Evolutionary conservation across 1,140 invertebrate species (phyloP), one percentile per base, ranked within the genome.

Genomic region (Mizuhopecten yessoensis): DNA sequence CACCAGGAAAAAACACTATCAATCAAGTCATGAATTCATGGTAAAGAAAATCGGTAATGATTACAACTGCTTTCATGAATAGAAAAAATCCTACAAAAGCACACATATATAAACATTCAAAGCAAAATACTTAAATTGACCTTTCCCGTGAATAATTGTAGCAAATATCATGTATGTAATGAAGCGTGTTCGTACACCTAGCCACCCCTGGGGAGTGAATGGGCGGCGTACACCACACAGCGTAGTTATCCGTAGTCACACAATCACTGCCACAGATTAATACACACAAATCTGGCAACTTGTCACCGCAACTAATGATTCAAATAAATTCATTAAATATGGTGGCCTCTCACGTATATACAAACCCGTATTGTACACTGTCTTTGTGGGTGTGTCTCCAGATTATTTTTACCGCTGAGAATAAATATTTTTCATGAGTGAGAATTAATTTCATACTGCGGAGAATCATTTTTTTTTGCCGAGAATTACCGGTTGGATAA

Each of bases 1-100:
- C 57, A 75, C 57, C 57, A 75, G 57, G 57, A 3, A n/a, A 75
- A 75, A 75, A n/a, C 5, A 75, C 57, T 29, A 75, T 75, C 57
- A 75, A 75, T 75, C 57, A 75, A 75, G 57, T 75, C 57, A 29
- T 29, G 57, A 75, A 75, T 29, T 75, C 57, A 75, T 5, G 5
- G n/a, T 29, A 75, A 29, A 75, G 42, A 15, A 45, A 45, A 45
- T 45, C 57, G n/a, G 57, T 75, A 75, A 75, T 75, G 57, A 75
- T 75, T 75, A 75, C 57, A 29, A 29, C 23, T 75, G 5, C 29
- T 75, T 75, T 75, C 11, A 5, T 75, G 57, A 75, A 75, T 75
- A 75, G n/a, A n/a, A 75, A 75, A 75, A 75, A 75, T 75, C 57
- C 57, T n/a, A 29, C 57, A 75, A n/a, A 75, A 75, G 57, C 57